Percentiles rank a stretch among this genome's conserved stretches.
Evolutionary conservation across 2,113 vertebrate genomes (phyloP).

Genomic region (Myrmecophaga tridactyla): DNA sequence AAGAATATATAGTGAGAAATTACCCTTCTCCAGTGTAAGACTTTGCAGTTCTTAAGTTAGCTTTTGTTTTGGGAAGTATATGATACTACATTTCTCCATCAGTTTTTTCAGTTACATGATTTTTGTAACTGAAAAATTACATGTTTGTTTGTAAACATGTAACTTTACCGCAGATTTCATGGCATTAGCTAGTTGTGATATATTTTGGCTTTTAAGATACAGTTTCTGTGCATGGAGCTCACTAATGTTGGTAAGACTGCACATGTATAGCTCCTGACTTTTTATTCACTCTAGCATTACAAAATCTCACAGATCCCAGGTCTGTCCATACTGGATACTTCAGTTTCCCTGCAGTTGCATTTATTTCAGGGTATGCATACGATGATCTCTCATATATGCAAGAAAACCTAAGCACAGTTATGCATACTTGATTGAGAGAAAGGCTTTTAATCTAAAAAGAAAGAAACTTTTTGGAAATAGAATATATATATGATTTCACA

Average conservation of each 20-base stretch:
- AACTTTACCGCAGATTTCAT: background rate
- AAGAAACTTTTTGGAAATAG: background rate
- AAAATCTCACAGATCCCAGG: background rate
- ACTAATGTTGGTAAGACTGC: background rate
- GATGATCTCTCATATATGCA: background rate
- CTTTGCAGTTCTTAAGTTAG: background rate
- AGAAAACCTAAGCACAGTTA: background rate
- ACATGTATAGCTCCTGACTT: background rate
- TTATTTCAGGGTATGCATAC: background rate
- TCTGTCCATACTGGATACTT: background rate
- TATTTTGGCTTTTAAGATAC: background rate
- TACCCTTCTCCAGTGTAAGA: background rate
- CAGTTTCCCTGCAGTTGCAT: background rate
- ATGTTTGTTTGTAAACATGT: background rate
- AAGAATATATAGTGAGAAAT: background rate
- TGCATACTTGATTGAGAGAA: background rate
- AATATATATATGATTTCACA: constrained; percentile 8
- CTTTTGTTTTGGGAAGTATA: background rate
- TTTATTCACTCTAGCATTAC: background rate
- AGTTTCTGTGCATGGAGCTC: background rate
- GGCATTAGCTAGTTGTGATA: background rate
- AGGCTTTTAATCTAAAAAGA: background rate
- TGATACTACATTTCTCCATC: background rate
- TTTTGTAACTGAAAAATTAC: too few species aligned
- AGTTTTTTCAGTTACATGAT: background rate